Base-by-base conservation (phyloP, 2,888 invertebrate species). In the Sceliomorpha sp. region DNA sequence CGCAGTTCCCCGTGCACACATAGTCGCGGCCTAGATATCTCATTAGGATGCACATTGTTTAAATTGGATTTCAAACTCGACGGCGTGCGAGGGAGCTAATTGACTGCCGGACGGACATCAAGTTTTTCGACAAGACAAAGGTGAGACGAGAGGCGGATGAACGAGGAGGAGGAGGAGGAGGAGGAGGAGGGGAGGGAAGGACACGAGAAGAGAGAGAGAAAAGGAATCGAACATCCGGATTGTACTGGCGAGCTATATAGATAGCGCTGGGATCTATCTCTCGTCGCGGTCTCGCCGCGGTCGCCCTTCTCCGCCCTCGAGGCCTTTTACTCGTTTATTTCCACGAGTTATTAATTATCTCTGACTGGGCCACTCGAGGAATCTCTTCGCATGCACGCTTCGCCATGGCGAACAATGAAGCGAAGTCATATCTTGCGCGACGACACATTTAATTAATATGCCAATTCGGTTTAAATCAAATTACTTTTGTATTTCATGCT, bases 41-140 rank as follows among this genome's bases (percentile, higher is more conserved):
- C 71, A 72, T 72, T 72, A 72, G 71, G 71, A 72, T 72, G 68
- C 68, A 64, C 67, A 71, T 72, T 71, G 71, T 71, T 71, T 68
- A 68, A 67, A 71, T 63, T 68, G 67, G 71, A 71, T 71, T 68
- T 71, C 63, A 59, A 68, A 71, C 55, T 58, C 70, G 62, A 71
- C 59, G 71, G 67, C 71, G 67, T 64, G 71, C 68, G 64, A 64
- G 64, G 48, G 66, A 53, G 68, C 72, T 71, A 73, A 71, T 71
- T 69, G 67, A 70, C 70, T 63, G 67, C 63, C 66, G 66, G 70
- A 66, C 69, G 66, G 68, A 69, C 71, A 67, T 70, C 63, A 71
- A 70, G 60, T 72, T 70, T 58, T 68, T 70, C 60, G 72, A 70
- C 68, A 74, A 72, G 72, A 68, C 60, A 74, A 70, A 72, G 66